Base-by-base conservation (phyloP, 2,113 vertebrate species). In the Eolophus roseicapilla region DNA sequence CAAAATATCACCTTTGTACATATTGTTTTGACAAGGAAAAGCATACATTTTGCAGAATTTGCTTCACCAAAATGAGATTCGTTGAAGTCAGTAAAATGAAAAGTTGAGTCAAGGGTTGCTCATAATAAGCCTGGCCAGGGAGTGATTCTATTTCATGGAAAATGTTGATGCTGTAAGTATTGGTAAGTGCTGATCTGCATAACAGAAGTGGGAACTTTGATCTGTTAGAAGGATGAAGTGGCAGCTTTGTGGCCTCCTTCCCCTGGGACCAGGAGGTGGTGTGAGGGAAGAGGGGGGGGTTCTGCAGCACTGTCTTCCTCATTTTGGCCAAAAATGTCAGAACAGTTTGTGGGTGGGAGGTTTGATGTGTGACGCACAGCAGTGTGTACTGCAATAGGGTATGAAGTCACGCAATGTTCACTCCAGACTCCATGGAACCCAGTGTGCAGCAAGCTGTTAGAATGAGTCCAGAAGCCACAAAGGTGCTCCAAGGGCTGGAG, bases 341-440 rank as follows among this genome's bases (percentile, higher is more conserved):
- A 31, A 8, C 3, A 7, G 59, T 11, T 18, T 12, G 33, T 25
- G 75, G 19, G 27, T 39, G 50, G 14, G 8, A 24, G 3, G 17
- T 9, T 17, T 5, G 67, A 11, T 1, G 0, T 6, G n/a, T 12
- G 23, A 4, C 0, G 6, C 0, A 9, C 31, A 43, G 64, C 17
- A 33, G 41, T 1, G 41, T 6, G 25, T 18, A 1, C 1, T 14
- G 41, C 35, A 2, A 4, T 5, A 17, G 5, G 3, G 5, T 29
- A 29, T 31, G 6, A 16, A 27, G 10, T 31, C 49, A 11, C 2
- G 0, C 19, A 37, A 6, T 3, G 11, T 19, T 33, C 37, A 18
- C 27, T 6, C 11, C 10, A 24, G 50, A 8, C 17, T 18, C 52
- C 6, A 10, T 6, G 18, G 33, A 16, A 10, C 17, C 28, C 9